Evolutionary conservation across 2,888 invertebrate genomes (phyloP).

Genomic region (Ophion ellenae): DNA sequence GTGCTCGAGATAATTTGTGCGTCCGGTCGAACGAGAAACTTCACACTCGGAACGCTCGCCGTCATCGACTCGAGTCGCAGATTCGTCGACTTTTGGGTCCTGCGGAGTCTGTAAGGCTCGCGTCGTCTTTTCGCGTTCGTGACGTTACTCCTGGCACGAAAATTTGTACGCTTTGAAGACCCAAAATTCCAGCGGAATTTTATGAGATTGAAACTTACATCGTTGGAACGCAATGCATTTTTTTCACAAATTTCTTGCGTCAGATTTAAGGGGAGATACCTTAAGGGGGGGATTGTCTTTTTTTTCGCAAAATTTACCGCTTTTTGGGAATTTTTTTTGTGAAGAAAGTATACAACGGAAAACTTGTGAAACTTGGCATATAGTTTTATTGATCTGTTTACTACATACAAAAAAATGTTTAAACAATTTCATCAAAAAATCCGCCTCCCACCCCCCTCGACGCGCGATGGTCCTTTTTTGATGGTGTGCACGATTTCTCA

Average conservation of each 20-base stretch:
- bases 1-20: slow-evolving; percentile 58
- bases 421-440: too few relatives aligned
- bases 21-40: slow-evolving; percentile 65
- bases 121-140: slow-evolving; percentile 24
- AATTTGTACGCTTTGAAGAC: neutral
- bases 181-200: neutral
- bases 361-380: too few relatives aligned
- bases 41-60: slow-evolving; percentile 52
- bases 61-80: slow-evolving; percentile 63
- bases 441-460: too few relatives aligned
- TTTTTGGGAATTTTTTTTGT: too few relatives aligned
- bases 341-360: too few relatives aligned
- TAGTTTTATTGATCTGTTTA: too few relatives aligned
- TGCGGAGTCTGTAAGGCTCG: slow-evolving; percentile 64
- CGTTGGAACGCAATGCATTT: neutral
- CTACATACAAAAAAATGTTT: too few relatives aligned
- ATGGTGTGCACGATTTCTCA: too few relatives aligned
- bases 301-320: too few relatives aligned
- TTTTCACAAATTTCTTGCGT: neutral
- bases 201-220: neutral
- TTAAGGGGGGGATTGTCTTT: too few relatives aligned
- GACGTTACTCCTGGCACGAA: neutral
- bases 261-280: neutral
- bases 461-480: too few relatives aligned
- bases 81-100: slow-evolving; percentile 68